Percentiles rank a stretch among this genome's conserved stretches.
These are phyloP conservation scores for Sinhomidia bicolor DNA, from an alignment of 2,888 invertebrate genomes.

Conservation along the genomic window DNA sequence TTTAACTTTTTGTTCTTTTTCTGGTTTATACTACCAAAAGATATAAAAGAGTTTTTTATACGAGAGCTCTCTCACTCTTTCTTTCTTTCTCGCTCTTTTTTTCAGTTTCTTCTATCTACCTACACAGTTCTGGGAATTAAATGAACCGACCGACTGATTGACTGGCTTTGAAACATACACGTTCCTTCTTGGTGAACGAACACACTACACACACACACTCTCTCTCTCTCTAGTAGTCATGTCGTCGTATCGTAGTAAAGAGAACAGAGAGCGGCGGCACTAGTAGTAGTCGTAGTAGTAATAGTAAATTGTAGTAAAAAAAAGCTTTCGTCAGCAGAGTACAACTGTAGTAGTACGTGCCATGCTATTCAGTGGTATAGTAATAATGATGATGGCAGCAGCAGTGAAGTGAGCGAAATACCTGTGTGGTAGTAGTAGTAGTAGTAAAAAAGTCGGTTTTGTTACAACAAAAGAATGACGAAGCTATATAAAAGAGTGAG, in stretches of 20 bases:
- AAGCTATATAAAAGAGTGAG: too few relatives aligned
- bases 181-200: constrained; percentile 9
- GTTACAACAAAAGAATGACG: constrained; percentile 40
- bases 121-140: constrained; percentile 46
- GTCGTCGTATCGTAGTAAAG: constrained; percentile 28
- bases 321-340: not conserved
- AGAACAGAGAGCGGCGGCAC: not conserved
- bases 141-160: constrained; percentile 66
- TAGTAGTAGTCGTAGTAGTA: constrained; percentile 37
- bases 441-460: not conserved
- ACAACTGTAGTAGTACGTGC: constrained; percentile 20
- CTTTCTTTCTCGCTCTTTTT: constrained; percentile 20
- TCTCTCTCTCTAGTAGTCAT: too few relatives aligned
- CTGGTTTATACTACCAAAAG: constrained; percentile 16
- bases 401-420: too few relatives aligned
- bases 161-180: constrained; percentile 35
- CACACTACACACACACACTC: constrained; percentile 12
- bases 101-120: constrained; percentile 15
- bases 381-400: too few relatives aligned
- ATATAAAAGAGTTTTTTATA: not conserved
- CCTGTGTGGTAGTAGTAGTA: too few relatives aligned
- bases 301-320: constrained; percentile 54
- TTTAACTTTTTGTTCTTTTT: too few relatives aligned
- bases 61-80: not conserved
- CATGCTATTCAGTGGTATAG: constrained; percentile 7